Conservation (phyloP, 2,113 vertebrate genomes). For the Aptenodytes patagonicus region DNA sequence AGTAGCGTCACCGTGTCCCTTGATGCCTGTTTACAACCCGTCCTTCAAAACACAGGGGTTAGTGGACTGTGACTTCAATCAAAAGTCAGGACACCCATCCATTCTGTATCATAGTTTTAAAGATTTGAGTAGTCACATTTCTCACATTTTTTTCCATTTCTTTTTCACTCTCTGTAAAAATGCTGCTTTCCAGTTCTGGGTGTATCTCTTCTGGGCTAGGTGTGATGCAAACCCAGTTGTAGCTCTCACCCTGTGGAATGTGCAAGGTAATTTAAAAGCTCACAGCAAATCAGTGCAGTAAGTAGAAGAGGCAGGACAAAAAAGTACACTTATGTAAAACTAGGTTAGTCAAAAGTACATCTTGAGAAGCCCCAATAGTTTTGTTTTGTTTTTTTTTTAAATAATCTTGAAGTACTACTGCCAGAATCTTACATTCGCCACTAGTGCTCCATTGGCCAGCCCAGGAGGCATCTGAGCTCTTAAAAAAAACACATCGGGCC, state of each 20-base stretch:
- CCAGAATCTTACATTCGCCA: neutral
- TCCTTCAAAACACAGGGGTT: neutral
- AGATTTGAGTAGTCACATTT: neutral
- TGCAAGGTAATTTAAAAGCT: neutral
- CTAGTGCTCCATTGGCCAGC: neutral
- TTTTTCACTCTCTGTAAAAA: neutral
- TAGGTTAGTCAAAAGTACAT: neutral
- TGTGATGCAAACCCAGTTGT: rapidly evolving
- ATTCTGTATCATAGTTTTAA: neutral
- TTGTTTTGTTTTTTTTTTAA: neutral
- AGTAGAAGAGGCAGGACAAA: neutral
- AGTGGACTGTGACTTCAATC: neutral
- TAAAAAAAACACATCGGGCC: neutral
- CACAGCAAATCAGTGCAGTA: neutral
- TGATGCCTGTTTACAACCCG: neutral
- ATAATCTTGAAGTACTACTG: neutral
- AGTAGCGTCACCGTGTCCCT: neutral
- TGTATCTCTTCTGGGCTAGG: neutral
- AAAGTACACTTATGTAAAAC: neutral
- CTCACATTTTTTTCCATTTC: neutral
- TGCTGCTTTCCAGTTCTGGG: neutral
- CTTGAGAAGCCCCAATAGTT: neutral
- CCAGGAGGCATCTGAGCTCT: neutral
- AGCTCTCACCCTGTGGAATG: neutral
- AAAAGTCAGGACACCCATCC: neutral